Evolutionary conservation across 2,113 vertebrate genomes (phyloP), one percentile per base, ranked within the genome.

Genomic region (Benitochromis conjunctus): DNA sequence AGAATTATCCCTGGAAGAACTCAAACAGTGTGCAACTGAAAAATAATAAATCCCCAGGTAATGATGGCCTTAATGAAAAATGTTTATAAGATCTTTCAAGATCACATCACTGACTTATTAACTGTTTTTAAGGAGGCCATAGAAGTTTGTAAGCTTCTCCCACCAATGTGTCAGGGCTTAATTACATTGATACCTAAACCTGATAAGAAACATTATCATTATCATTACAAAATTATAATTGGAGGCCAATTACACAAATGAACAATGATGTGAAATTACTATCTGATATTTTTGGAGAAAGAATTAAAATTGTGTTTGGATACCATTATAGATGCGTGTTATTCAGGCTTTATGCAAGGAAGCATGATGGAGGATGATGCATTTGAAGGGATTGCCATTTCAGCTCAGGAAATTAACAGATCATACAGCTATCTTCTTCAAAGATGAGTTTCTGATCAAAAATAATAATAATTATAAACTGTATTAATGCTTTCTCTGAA

Each of bases 151-250:
- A 56, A 11, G 24, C 0, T 57, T 57, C 24, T 29, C 29, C 29
- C 24, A 57, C 55, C 7, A 57, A 29, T 0, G 13, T 57, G 56
- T 1, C 24, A 2, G 56, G 56, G 0, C 56, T 16, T 16, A 58
- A 58, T 58, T 29, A 58, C 24, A 36, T 7, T 36, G 34, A 36
- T 8, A 58, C 4, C 4, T 29, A 7, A 16, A 58, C 56, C 56
- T 29, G 56, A 58, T 0, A 5, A 58, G 56, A 16, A 58, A 16
- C 13, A n/a, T n/a, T n/a, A n/a, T n/a, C n/a, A n/a, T n/a, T n/a
- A n/a, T n/a, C 54, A 13, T 24, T 29, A 58, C 56, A 58, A 58
- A 58, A 58, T 58, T 7, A 58, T 58, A 1, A 58, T 9, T 58
- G 13, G 56, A 16, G 56, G 56, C 56, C 24, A 58, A 9, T 58